A percentile compares a stretch with the other conserved stretches of the same genome.
Evolutionary conservation across 2,113 vertebrate genomes (phyloP).

Genomic region (Cyphomyrus discorhynchus): DNA sequence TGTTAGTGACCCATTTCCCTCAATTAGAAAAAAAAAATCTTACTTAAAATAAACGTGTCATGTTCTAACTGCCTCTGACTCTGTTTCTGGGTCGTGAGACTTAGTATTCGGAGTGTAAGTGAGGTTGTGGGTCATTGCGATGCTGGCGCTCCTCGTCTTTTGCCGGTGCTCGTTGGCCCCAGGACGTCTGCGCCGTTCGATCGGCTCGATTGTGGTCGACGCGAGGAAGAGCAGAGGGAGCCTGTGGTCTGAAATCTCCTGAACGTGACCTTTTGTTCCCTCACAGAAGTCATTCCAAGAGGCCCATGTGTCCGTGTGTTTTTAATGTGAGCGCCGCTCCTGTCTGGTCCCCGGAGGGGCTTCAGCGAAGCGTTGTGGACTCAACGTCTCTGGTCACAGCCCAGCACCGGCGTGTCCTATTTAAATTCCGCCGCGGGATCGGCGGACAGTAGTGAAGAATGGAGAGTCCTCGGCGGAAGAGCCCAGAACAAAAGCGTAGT

Average conservation of each 20-base stretch:
- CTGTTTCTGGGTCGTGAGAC: not conserved
- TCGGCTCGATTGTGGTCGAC: not conserved
- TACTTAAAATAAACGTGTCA: not conserved
- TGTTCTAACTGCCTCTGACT: not conserved
- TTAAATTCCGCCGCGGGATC: not conserved
- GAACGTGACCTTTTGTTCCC: not conserved
- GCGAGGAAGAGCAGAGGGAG: not conserved
- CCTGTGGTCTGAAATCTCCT: not conserved
- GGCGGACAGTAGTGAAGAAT: not conserved
- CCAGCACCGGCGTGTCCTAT: not conserved
- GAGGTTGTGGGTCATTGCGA: not conserved
- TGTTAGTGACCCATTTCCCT: not conserved
- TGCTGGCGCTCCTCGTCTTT: not conserved
- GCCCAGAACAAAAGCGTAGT: not conserved
- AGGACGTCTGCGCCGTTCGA: not conserved
- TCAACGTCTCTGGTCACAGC: not conserved
- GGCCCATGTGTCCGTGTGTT: not conserved
- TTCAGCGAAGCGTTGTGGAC: not conserved
- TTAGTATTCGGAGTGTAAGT: not conserved
- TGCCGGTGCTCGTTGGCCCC: not conserved
- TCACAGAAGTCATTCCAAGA: not conserved
- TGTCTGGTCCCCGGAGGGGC: not conserved
- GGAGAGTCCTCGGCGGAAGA: not conserved
- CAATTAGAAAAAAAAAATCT: not conserved
- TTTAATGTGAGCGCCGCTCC: not conserved